phyloP scores from a whole-genome alignment of 2,113 vertebrate species.

The Ctenodactylus gundi region DNA sequence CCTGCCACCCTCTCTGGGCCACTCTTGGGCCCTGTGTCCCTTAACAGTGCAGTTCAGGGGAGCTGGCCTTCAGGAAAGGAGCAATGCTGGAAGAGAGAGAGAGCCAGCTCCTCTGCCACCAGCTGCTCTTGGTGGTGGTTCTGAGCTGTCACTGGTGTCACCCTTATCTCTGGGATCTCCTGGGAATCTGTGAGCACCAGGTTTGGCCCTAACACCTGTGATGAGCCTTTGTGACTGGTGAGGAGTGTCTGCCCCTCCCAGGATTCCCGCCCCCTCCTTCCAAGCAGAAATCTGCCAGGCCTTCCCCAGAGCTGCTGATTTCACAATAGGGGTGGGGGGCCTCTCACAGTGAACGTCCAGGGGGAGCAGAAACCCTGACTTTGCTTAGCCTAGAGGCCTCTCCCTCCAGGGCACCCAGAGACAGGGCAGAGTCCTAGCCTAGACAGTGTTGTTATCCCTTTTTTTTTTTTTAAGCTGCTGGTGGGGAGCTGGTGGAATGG shows the following conservation, averaged over 20 bases:
- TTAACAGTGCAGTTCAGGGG: rapidly evolving
- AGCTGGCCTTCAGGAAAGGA: background rate
- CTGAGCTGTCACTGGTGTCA: slow-evolving; percentile 36
- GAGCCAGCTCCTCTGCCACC: background rate
- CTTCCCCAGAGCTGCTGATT: slow-evolving; percentile 23
- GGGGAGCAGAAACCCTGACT: background rate
- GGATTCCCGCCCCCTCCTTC: slow-evolving; percentile 64
- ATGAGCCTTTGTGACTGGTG: slow-evolving; percentile 55
- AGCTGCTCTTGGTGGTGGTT: slow-evolving; percentile 36
- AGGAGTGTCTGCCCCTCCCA: slow-evolving; percentile 70
- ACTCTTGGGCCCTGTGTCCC: background rate
- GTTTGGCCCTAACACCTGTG: slow-evolving; percentile 71
- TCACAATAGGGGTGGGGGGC: background rate
- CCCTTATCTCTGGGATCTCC: slow-evolving; percentile 75
- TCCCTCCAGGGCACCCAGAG: background rate
- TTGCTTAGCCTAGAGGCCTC: background rate
- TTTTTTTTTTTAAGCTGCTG: background rate
- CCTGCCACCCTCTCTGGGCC: background rate
- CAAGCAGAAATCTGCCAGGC: slow-evolving; percentile 59
- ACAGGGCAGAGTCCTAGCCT: background rate
- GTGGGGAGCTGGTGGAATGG: no score
- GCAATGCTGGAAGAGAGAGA: background rate
- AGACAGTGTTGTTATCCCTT: background rate
- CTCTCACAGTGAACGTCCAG: background rate
- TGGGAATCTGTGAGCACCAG: slow-evolving; percentile 70